Evolutionary conservation across 2,113 vertebrate genomes (phyloP), one percentile per base, ranked within the genome.

Genomic region (Todiramphus chloris): DNA sequence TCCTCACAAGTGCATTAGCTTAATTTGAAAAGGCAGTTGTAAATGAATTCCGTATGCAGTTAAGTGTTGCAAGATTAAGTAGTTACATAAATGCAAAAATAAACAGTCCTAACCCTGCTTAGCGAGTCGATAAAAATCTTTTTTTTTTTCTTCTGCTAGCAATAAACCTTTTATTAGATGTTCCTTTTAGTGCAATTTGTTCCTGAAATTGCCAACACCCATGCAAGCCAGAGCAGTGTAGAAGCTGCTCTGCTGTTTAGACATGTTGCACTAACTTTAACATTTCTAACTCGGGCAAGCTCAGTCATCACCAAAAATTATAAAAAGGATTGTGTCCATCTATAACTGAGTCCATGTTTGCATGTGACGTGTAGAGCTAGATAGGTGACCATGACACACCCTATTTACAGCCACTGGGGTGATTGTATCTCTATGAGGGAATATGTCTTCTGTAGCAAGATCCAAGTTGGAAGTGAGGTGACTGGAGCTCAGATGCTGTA

Each of bases 11-110:
- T 27, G 44, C 2, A 3, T 88, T 41, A 77, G 55, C 46, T 93
- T 95, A 77, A 86, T 94, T 92, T 92, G 85, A 67, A 88, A 88
- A 86, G 64, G 55, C 72, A 88, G 46, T 51, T 84, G 37, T 80
- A 87, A 90, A 87, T 89, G 27, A 84, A 70, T 94, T 90, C 89
- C 88, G 31, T 89, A 62, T 3, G 19, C 50, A 63, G 31, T 80
- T 74, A n/a, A 5, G 19, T 85, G 39, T 73, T 74, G 46, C 72
- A 30, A 81, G 72, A 83, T 83, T 83, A 58, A 91, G 73, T 62
- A 73, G 58, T 93, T 89, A 67, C 43, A 46, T 79, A 90, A 96
- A 88, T 85, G 55, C 35, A 85, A 83, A 93, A 80, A 37, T 67
- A 89, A 96, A 82, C 44, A 73, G 60, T 77, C 28, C 44, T 93